phyloP scores from a whole-genome alignment of 2,113 vertebrate species.

The Phylloscopus whistleri region DNA sequence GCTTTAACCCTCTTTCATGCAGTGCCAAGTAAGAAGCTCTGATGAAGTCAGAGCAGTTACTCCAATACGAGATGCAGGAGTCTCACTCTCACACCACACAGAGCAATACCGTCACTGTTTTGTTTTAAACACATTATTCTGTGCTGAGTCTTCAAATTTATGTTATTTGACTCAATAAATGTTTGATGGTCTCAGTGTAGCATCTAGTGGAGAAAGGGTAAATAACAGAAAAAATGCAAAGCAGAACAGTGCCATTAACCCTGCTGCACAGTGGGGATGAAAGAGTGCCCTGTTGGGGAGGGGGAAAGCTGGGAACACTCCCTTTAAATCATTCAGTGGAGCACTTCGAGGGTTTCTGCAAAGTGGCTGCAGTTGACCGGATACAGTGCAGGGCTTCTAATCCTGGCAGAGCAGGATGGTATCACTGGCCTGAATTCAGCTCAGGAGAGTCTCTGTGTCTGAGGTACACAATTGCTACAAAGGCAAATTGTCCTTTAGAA shows the following conservation, averaged over 20 bases:
- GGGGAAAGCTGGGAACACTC: neutral
- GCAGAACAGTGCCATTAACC: neutral
- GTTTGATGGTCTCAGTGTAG: slow-evolving; percentile 50
- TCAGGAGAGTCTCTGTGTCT: neutral
- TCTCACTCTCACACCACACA: neutral
- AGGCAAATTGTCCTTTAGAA: neutral
- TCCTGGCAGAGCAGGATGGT: neutral
- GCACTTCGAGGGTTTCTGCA: neutral
- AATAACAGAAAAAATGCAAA: slow-evolving; percentile 31
- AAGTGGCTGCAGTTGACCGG: neutral
- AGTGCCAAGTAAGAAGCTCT: neutral
- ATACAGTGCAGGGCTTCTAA: neutral
- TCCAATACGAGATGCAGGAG: neutral
- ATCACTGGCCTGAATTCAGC: neutral
- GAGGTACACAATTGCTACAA: neutral
- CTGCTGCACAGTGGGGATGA: neutral
- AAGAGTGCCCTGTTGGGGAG: neutral
- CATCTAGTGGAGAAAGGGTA: slow-evolving; percentile 47
- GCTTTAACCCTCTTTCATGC: neutral
- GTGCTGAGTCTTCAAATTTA: neutral
- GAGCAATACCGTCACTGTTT: neutral
- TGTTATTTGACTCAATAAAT: slow-evolving; percentile 45
- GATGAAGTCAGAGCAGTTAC: neutral
- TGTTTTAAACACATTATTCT: neutral
- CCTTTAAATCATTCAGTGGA: neutral